A percentile compares a stretch with the other conserved stretches of the same genome.
These are phyloP conservation scores for Pimephales promelas DNA, from an alignment of 2,113 vertebrate species.

Conservation along the genomic window DNA sequence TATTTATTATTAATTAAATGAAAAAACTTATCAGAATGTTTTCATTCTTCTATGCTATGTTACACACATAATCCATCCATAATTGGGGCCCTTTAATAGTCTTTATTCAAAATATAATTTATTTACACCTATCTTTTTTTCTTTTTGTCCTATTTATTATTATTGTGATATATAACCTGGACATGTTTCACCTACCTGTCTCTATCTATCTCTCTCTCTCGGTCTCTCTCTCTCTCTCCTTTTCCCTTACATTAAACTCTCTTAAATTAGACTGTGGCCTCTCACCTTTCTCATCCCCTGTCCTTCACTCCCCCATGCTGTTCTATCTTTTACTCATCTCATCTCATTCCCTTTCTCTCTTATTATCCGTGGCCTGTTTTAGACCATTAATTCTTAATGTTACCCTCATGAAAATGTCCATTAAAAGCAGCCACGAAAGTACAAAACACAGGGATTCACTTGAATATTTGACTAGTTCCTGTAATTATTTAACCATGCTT, in stretches of 20 bases:
- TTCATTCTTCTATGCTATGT: too few relatives aligned
- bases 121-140: too few relatives aligned
- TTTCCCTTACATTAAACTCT: not conserved
- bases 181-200: not conserved
- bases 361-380: constrained; percentile 8
- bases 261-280: constrained; percentile 21
- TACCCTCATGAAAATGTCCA: constrained; percentile 22
- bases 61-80: too few relatives aligned
- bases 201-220: not conserved
- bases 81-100: too few relatives aligned
- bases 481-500: constrained; percentile 31
- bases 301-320: constrained; percentile 9
- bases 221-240: not conserved
- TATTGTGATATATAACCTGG: not conserved
- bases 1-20: not conserved
- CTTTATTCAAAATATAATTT: too few relatives aligned
- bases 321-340: constrained; percentile 7
- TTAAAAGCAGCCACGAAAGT: constrained; percentile 26
- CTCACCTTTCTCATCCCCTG: constrained; percentile 2
- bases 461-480: not conserved
- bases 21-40: too few relatives aligned
- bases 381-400: constrained; percentile 39
- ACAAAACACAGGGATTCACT: constrained; percentile 20
- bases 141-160: too few relatives aligned
- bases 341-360: constrained; percentile 9